Evolutionary conservation across 2,888 invertebrate genomes (phyloP).

Genomic region (Caenorhabditis angaria): DNA sequence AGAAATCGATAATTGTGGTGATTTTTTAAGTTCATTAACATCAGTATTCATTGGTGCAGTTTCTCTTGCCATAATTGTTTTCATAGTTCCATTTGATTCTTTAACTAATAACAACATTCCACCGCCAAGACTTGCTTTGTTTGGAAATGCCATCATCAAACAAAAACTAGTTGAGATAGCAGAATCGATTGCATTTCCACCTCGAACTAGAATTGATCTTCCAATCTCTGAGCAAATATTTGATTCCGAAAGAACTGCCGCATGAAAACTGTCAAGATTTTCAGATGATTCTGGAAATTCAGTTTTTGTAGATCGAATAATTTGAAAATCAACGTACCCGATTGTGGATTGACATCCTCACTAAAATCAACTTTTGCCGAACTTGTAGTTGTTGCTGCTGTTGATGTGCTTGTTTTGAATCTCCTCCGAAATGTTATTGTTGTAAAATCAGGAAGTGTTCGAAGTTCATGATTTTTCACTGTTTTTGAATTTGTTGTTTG

Average conservation of each 20-base stretch:
- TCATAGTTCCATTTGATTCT: slow-evolving; percentile 23
- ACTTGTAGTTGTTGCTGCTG: neutral
- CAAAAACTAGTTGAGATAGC: slow-evolving; percentile 43
- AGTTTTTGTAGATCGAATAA: neutral
- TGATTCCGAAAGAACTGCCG: neutral
- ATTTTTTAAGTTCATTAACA: slow-evolving; percentile 21
- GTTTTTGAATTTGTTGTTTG: neutral
- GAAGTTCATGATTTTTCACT: neutral
- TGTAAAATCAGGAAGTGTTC: too few relatives aligned
- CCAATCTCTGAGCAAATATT: neutral
- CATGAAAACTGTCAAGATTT: neutral
- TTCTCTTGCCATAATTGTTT: slow-evolving; percentile 14
- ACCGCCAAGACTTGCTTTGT: slow-evolving; percentile 48
- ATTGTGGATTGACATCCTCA: neutral
- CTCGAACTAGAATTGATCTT: slow-evolving; percentile 42
- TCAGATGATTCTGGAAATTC: neutral
- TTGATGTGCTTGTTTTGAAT: neutral
- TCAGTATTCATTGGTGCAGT: slow-evolving; percentile 27
- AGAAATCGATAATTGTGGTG: slow-evolving; percentile 12
- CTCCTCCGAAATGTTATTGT: neutral
- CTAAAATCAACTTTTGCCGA: neutral
- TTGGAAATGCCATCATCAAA: slow-evolving; percentile 43
- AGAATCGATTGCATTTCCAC: slow-evolving; percentile 57
- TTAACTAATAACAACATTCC: slow-evolving; percentile 30
- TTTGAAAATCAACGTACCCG: neutral